Base-by-base conservation (phyloP, 1,140 invertebrate species). In the Epicauta chinensis region DNA sequence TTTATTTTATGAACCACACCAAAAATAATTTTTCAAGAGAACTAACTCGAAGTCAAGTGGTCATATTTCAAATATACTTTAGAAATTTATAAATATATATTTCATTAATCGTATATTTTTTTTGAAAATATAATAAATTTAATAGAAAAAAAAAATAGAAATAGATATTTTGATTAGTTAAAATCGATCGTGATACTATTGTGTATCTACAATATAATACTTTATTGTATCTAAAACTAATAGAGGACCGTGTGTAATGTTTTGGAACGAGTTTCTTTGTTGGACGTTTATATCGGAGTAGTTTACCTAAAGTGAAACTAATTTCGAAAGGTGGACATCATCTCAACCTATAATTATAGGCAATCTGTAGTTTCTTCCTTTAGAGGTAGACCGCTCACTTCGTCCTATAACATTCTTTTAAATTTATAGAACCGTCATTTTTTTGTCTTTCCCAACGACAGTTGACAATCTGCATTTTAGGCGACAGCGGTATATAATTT, bases 401-500 rank as follows among this genome's bases (percentile, higher is more conserved):
- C 23, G 35, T 49, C 46, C 37, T 49, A 49, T 49, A 39, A 39
- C 46, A 49, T 49, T 49, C 46, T 49, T 47, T 47, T 37, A 47
- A 47, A 47, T 47, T 47, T 47, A 47, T 47, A 47, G 45, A 47
- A 47, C 45, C 45, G 45, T 47, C 34, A 47, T 23, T 47, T 47
- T 47, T 47, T 47, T 38, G 45, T 47, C 45, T 47, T 37, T 37
- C 38, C 45, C 38, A 16, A 47, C 45, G 45, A 47, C 45, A 47
- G 45, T 47, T 47, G 45, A 47, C 45, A 47, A 47, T 47, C 45
- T 47, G 45, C 45, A 47, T 47, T 47, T 47, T 37, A 47, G 45
- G 45, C 45, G 45, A 47, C 45, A 47, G 45, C 45, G 45, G 45
- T 47, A 16, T 47, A 47, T 47, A 47, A 47, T 47, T 66, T 23